Percentiles rank a stretch among this genome's conserved stretches.
phyloP scores from a whole-genome alignment of 2,113 vertebrate species.

The Thinocorus orbignyianus region DNA sequence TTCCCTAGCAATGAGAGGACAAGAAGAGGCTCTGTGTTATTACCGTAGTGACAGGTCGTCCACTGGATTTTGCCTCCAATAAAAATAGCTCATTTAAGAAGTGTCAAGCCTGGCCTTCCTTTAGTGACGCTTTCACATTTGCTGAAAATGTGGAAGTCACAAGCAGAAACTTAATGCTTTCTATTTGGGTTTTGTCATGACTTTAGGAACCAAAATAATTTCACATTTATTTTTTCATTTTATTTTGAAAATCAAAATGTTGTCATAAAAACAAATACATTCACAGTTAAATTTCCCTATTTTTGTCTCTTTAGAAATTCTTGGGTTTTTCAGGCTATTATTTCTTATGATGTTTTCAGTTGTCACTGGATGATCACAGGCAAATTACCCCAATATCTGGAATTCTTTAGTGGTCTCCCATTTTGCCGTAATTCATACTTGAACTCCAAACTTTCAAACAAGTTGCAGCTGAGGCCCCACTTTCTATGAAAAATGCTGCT shows the following conservation, averaged over 20 bases:
- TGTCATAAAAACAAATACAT: background rate
- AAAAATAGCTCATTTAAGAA: background rate
- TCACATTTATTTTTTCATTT: background rate
- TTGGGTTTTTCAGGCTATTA: fast-evolving
- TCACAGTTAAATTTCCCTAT: background rate
- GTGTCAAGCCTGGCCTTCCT: background rate
- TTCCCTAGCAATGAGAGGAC: background rate
- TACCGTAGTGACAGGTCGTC: background rate
- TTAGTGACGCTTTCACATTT: background rate
- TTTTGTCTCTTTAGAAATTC: background rate
- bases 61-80: background rate
- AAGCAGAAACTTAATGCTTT: background rate
- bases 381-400: background rate
- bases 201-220: background rate
- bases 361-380: background rate
- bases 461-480: background rate
- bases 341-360: background rate
- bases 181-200: background rate
- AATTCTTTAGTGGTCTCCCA: background rate
- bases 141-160: background rate
- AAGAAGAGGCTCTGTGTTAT: background rate
- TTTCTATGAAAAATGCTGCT: background rate
- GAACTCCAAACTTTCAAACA: background rate
- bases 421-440: background rate
- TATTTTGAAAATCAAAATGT: background rate